These are phyloP conservation scores for Hydroisotoma schaefferi DNA, from an alignment of 2,888 invertebrate genomes.

Conservation along the genomic window DNA sequence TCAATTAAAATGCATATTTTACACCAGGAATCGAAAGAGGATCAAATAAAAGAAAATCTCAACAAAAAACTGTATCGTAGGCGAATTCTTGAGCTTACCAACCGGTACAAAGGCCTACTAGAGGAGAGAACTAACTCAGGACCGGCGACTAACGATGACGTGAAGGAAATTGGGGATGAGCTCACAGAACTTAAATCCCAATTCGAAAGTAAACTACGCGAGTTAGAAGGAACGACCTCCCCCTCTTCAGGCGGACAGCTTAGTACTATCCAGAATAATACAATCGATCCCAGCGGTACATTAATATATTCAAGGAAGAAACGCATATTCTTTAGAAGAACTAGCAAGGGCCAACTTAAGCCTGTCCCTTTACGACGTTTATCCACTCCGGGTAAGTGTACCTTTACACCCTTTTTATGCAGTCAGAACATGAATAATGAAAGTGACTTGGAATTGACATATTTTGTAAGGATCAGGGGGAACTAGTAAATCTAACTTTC, in stretches of 20 bases:
- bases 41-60: slow-evolving; percentile 4
- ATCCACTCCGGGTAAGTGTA: neutral
- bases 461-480: too few relatives aligned
- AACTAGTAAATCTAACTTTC: too few relatives aligned
- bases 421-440: too few relatives aligned
- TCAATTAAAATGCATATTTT: too few relatives aligned
- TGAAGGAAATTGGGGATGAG: slow-evolving; percentile 19
- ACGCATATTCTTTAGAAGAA: neutral
- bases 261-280: neutral
- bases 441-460: too few relatives aligned
- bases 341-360: neutral
- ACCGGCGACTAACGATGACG: slow-evolving; percentile 16
- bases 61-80: slow-evolving; percentile 7
- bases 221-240: slow-evolving; percentile 1
- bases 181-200: slow-evolving; percentile 2
- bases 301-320: too few relatives aligned
- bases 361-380: too few relatives aligned
- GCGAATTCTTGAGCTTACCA: slow-evolving; percentile 10
- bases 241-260: neutral
- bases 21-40: neutral
- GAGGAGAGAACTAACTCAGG: neutral
- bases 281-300: neutral
- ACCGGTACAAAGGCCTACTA: slow-evolving; percentile 8
- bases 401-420: neutral
- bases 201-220: neutral